Evolutionary conservation across 2,797 vertebrate species (phyloP).

Genomic region (Mallotus villosus): DNA sequence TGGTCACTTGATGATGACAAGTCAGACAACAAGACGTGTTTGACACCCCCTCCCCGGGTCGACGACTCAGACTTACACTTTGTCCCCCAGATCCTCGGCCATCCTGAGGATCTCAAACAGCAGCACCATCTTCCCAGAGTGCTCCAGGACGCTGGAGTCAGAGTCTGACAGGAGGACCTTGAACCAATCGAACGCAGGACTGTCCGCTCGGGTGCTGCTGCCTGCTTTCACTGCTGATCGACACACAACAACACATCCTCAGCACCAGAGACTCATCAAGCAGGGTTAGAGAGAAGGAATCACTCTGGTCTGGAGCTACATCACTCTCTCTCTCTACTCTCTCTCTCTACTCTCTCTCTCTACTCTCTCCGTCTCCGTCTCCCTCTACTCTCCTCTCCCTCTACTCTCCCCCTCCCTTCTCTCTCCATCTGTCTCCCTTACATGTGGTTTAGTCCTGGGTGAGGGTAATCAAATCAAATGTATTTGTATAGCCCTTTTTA

Average conservation of each 20-base stretch:
- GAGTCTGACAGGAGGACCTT: conserved; percentile 81
- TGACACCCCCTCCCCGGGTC: not conserved
- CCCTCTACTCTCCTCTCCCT: too few species aligned
- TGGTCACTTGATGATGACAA: too few species aligned
- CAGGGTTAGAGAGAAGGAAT: too few species aligned
- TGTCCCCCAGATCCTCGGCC: conserved; percentile 88
- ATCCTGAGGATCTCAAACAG: conserved; percentile 91
- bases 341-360: too few species aligned
- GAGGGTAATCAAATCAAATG: too few species aligned
- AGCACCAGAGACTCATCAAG: not conserved
- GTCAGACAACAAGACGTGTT: not conserved
- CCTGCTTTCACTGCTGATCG: conserved; percentile 67
- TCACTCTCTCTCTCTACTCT: too few species aligned
- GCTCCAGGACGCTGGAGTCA: conserved; percentile 84
- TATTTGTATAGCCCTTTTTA: too few species aligned
- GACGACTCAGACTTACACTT: conserved; percentile 82
- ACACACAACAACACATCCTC: not conserved
- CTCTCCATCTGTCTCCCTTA: not conserved
- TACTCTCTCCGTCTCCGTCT: too few species aligned
- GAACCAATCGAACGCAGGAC: conserved; percentile 80
- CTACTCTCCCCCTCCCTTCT: too few species aligned
- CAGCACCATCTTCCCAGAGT: conserved; percentile 93
- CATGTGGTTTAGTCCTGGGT: too few species aligned
- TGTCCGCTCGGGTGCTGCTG: conserved; percentile 43
- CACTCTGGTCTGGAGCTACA: too few species aligned